Base-by-base conservation (phyloP, 1,140 invertebrate genomes). In the Ctenoplectra terminalis region DNA sequence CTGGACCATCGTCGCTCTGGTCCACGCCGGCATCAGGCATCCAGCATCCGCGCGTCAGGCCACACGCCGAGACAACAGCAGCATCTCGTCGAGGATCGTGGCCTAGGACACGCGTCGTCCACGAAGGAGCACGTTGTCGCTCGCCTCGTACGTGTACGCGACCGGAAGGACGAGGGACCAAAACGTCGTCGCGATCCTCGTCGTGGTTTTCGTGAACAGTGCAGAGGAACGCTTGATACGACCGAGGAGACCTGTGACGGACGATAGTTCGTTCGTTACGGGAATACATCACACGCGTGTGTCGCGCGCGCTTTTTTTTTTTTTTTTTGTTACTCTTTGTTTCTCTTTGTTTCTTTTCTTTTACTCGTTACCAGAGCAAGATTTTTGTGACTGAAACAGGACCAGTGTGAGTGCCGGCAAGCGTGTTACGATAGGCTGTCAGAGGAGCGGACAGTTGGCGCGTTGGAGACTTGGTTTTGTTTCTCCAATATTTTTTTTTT, bases 1-100 rank as follows among this genome's bases (percentile, higher is more conserved):
- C 93, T 92, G 93, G 93, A 94, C 93, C 91, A 92, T 90, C 90
- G 91, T 91, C 87, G 90, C 88, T 90, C 90, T 90, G 91, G 92
- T 92, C 92, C 92, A 92, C 91, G 91, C 92, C 90, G 89, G 86
- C 69, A 87, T 81, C 75, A 87, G 86, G 76, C 86, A 87, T 87
- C 82, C 85, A 87, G 77, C 81, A 87, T 83, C 85, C 85, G 85
- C 85, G 86, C 85, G 86, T 64, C 85, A 74, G 74, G 20, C 71
- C 52, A 37, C 81, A 82, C 48, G 67, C 67, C 17, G 73, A 78
- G 81, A 83, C 81, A 60, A 48, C 82, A 70, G 13, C 37, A 43
- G 23, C 50, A 23, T 0, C 37, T 63, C 61, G 50, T n/a, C 52
- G 73, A 58, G 31, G 52, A 31, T 52, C 81, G 67, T 48, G 70